Evolutionary conservation across 2,797 vertebrate species (phyloP).

Genomic region (Enteromius paludinosus): DNA sequence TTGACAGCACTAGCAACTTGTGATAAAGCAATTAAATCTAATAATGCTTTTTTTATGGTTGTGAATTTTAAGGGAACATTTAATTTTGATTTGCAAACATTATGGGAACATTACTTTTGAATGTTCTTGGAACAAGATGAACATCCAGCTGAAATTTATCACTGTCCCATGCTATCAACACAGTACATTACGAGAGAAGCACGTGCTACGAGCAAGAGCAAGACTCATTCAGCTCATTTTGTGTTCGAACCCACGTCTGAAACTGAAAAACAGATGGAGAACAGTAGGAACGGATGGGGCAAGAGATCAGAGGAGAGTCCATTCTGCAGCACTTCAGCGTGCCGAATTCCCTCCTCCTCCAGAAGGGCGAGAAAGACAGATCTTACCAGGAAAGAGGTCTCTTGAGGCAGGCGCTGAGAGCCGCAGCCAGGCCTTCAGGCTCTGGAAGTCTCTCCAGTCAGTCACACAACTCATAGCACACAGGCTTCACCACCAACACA

Average conservation of each 20-base stretch:
- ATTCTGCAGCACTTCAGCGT: conserved; percentile 65
- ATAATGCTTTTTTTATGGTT: background rate
- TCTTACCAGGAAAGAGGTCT: conserved; percentile 75
- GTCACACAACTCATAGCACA: conserved; percentile 78
- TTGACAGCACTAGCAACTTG: background rate
- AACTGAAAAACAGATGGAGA: conserved; percentile 39
- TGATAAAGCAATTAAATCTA: background rate
- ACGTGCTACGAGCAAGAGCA: background rate
- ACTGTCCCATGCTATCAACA: background rate
- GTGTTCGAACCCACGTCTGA: conserved; percentile 7
- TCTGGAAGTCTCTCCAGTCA: conserved; percentile 79
- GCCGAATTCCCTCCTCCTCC: conserved; percentile 64
- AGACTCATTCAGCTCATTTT: conserved; percentile 14
- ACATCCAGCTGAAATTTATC: background rate
- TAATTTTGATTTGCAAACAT: background rate
- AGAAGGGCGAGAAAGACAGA: conserved; percentile 68
- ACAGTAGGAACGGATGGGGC: conserved; percentile 53
- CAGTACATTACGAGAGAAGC: background rate
- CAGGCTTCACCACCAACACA: conserved; percentile 80
- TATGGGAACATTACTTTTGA: background rate
- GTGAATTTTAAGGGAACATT: background rate
- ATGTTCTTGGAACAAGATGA: background rate
- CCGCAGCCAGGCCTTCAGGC: conserved; percentile 75
- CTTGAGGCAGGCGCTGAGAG: conserved; percentile 66
- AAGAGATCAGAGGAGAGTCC: conserved; percentile 60